Evolutionary conservation across 2,113 vertebrate species (phyloP).

Genomic region (Patagioenas fasciata): DNA sequence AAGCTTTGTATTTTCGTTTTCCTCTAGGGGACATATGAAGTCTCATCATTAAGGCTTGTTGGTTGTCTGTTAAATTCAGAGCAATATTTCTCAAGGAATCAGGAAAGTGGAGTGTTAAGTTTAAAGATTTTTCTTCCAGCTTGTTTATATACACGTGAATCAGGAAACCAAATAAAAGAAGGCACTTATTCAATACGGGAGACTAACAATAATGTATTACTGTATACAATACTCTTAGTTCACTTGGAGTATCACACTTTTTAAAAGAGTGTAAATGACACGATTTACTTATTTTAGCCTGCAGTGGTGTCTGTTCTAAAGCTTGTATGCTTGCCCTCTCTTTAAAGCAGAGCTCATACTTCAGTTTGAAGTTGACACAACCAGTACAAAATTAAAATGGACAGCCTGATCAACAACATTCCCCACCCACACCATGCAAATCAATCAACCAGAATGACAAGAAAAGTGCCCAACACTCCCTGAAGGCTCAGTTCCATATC

Average conservation of each 20-base stretch:
- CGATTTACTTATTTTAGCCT: background rate
- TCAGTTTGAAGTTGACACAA: constrained; percentile 18
- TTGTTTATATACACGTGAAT: background rate
- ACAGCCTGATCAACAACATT: constrained; percentile 57
- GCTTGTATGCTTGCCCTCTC: background rate
- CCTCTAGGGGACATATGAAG: background rate
- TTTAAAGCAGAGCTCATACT: background rate
- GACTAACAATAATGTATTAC: background rate
- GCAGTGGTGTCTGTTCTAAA: background rate
- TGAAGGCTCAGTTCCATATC: constrained; percentile 43
- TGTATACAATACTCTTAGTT: background rate
- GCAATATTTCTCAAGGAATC: background rate
- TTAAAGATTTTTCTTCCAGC: background rate
- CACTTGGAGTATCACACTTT: background rate
- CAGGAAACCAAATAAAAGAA: background rate
- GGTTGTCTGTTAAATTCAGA: background rate
- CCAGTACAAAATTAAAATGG: constrained; percentile 45
- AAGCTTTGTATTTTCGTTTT: background rate
- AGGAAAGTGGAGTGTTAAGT: background rate
- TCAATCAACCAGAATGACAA: constrained; percentile 60
- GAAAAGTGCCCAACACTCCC: constrained; percentile 54
- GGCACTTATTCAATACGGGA: background rate
- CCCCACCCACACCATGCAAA: constrained; percentile 62
- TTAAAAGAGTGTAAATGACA: background rate
- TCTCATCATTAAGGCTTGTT: background rate